Percentiles rank a stretch among this genome's conserved stretches.
Evolutionary conservation across 1,140 invertebrate genomes (phyloP).

Genomic region (Sarcophaga bullata): DNA sequence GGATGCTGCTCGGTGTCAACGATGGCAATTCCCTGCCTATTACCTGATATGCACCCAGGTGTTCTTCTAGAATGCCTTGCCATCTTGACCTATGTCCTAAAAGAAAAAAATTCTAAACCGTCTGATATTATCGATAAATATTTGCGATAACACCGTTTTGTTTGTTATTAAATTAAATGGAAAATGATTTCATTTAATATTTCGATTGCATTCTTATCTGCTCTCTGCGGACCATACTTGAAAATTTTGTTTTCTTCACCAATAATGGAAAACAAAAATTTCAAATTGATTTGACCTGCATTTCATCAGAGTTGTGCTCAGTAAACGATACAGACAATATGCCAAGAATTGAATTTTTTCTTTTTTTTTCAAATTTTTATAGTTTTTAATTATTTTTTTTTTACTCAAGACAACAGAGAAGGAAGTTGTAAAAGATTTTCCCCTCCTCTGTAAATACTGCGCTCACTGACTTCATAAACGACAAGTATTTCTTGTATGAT

Average conservation of each 20-base stretch:
- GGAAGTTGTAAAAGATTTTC: neutral
- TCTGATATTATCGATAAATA: too few relatives aligned
- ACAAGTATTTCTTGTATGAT: neutral
- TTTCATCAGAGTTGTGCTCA: conserved; percentile 18
- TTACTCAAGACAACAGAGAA: conserved; percentile 16
- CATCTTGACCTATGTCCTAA: too few relatives aligned
- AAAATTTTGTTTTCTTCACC: neutral
- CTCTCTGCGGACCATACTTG: neutral
- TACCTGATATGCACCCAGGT: too few relatives aligned
- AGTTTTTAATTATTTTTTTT: neutral
- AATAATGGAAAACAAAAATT: conserved; percentile 2
- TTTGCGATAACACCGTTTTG: too few relatives aligned
- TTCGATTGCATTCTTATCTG: neutral
- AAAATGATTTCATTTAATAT: neutral
- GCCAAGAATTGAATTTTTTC: neutral
- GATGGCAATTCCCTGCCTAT: too few relatives aligned
- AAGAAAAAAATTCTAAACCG: too few relatives aligned
- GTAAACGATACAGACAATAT: neutral
- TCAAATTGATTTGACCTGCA: conserved; percentile 38
- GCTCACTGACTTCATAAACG: neutral
- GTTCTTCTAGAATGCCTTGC: too few relatives aligned
- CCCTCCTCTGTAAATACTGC: neutral
- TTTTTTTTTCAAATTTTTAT: too few relatives aligned
- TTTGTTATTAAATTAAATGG: too few relatives aligned
- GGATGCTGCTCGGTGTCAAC: too few relatives aligned